These are phyloP conservation scores for Hyphantria cunea DNA, from an alignment of 1,140 invertebrate species.

Conservation along the genomic window DNA sequence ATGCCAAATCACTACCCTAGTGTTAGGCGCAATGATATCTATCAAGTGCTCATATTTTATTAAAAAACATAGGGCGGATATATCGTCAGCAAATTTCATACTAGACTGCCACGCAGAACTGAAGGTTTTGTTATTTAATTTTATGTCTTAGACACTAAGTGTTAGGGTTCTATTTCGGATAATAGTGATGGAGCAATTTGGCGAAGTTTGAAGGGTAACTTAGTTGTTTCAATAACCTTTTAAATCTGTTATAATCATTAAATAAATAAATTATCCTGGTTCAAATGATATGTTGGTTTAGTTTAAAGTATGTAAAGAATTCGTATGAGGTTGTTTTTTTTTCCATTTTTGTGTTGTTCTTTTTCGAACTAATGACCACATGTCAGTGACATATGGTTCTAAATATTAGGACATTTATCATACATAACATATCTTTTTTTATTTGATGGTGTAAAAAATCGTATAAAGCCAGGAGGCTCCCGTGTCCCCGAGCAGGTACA, in stretches of 20 bases:
- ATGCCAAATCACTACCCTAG: constrained; percentile 74
- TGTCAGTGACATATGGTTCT: no score
- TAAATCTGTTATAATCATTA: constrained; percentile 47
- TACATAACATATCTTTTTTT: no score
- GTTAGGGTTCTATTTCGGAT: not conserved
- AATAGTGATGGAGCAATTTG: not conserved
- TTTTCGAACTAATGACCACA: no score
- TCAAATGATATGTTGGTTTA: constrained; percentile 27
- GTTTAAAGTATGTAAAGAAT: constrained; percentile 6
- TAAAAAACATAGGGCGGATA: constrained; percentile 61
- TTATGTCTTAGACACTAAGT: not conserved
- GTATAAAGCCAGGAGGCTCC: no score
- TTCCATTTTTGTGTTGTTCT: not conserved
- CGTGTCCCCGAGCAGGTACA: no score
- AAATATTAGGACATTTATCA: no score
- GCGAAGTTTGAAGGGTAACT: constrained; percentile 27
- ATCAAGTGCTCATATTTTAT: constrained; percentile 72
- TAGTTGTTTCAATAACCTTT: constrained; percentile 60
- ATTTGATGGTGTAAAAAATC: no score
- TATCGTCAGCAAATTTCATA: constrained; percentile 16
- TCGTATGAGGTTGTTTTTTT: no score
- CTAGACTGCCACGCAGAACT: constrained; percentile 19
- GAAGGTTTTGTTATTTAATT: not conserved
- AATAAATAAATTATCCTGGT: constrained; percentile 37
- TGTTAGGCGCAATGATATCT: constrained; percentile 67